These are phyloP conservation scores for Tinamus major DNA, from an alignment of 2,797 vertebrate species.

Conservation along the genomic window DNA sequence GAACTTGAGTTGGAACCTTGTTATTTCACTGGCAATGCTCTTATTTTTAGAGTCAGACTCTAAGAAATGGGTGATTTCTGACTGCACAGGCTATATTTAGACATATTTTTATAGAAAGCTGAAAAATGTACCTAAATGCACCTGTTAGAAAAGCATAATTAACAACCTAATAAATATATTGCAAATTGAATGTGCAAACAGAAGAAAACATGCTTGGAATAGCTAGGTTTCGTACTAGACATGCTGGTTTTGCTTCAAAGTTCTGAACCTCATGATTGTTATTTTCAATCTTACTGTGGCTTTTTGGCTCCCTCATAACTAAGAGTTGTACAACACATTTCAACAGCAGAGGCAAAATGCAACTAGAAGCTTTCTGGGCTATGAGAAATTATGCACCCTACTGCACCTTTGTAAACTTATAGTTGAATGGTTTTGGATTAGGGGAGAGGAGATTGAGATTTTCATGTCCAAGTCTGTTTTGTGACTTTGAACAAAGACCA, in stretches of 20 bases:
- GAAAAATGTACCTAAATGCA: conserved; percentile 22
- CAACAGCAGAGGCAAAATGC: background rate
- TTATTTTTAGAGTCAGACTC: background rate
- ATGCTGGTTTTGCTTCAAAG: background rate
- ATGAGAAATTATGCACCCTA: background rate
- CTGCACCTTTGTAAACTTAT: background rate
- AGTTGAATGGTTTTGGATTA: background rate
- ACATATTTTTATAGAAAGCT: background rate
- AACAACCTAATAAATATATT: conserved; percentile 14
- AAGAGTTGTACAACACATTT: background rate
- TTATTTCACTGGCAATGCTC: background rate
- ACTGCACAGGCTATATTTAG: background rate
- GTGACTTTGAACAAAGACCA: background rate
- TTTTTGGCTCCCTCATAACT: background rate
- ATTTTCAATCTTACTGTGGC: background rate
- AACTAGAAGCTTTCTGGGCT: background rate
- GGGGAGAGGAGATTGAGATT: background rate
- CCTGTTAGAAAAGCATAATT: conserved; percentile 23
- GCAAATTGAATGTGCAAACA: background rate
- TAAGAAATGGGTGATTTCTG: background rate
- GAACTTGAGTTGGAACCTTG: background rate
- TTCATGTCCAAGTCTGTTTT: background rate
- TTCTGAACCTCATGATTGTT: background rate
- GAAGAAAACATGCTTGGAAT: background rate
- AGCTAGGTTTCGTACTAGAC: background rate